These are phyloP conservation scores for Cyanoderma ruficeps DNA, from an alignment of 2,113 vertebrate genomes.

Conservation along the genomic window DNA sequence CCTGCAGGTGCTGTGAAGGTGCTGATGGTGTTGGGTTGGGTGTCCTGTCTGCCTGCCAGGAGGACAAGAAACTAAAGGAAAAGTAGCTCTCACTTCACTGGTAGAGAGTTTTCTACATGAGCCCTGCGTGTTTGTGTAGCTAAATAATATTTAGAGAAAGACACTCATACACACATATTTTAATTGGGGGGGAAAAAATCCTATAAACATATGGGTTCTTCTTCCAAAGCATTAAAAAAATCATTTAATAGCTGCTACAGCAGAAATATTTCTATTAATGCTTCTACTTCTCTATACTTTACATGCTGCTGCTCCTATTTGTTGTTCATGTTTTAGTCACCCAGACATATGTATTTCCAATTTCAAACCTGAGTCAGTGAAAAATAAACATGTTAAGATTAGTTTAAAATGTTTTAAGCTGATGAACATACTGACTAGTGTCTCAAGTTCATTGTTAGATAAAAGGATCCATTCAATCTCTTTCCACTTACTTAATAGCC, in stretches of 20 bases:
- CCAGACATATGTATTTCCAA: slow-evolving; percentile 63
- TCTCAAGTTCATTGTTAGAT: slow-evolving; percentile 20
- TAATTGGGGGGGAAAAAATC: neutral
- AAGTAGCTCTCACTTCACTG: neutral
- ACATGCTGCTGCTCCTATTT: slow-evolving; percentile 53
- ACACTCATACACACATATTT: neutral
- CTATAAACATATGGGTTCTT: slow-evolving; percentile 51
- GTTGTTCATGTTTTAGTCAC: slow-evolving; percentile 52
- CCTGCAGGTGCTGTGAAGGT: neutral
- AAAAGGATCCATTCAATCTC: neutral
- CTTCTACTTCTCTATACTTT: slow-evolving; percentile 36
- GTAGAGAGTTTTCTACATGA: neutral
- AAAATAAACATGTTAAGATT: slow-evolving; percentile 57
- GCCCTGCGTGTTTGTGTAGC: neutral
- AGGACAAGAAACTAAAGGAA: neutral
- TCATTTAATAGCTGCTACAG: slow-evolving; percentile 50
- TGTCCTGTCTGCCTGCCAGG: neutral
- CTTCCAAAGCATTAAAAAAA: slow-evolving; percentile 28
- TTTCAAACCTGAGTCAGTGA: slow-evolving; percentile 53
- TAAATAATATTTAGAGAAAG: neutral
- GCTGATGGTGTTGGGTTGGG: neutral
- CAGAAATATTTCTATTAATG: slow-evolving; percentile 67
- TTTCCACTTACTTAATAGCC: neutral
- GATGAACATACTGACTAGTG: neutral
- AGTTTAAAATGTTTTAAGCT: slow-evolving; percentile 35